Evolutionary conservation across 2,888 invertebrate species (phyloP), one percentile per base, ranked within the genome.

Genomic region (Chalcosyrphus nemorum): DNA sequence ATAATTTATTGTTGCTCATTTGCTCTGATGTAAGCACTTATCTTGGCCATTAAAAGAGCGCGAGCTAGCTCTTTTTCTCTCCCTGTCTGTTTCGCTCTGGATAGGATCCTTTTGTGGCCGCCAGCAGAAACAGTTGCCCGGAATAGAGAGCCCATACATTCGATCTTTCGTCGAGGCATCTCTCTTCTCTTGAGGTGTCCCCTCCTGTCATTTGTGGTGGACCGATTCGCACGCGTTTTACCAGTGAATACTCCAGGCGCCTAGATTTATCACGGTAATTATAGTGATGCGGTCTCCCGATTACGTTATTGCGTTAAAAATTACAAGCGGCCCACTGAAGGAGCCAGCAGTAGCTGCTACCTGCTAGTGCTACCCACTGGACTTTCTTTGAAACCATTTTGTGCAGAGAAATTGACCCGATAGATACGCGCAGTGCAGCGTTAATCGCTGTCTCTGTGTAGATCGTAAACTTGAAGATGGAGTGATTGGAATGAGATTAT

Each of bases 1-100:
- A 89, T 89, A 89, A 89, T 89, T 90, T 88, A 90, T 89, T 88
- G 88, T 87, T 87, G 88, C 87, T 89, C 89, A 89, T 89, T 89
- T 89, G 87, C 87, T 87, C 85, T 86, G 86, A 81, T 80, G 84
- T 65, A 70, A 84, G 80, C 80, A 80, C 84, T 84, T 80, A 84
- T 84, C 72, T 84, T 59, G 80, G 74, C 74, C 70, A 80, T 84
- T 84, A 84, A 75, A 81, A 70, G 72, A 63, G 80, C 24, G 24
- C 74, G 84, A 32, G 54, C 80, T 63, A 68, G 63, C 68, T 61
- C 35, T 54, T 41, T 74, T 27, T 41, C 24, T 41, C 24, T n/a
- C 19, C n/a, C 35, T 2, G 13, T 32, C 50, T 52, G 2, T n/a
- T n/a, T 50, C 27, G 6, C n/a, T 19, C 32, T 35, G 35, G 7